A percentile compares a stretch with the other conserved stretches of the same genome.
phyloP scores from a whole-genome alignment of 2,888 invertebrate species.

The Cryptocephalus primarius region DNA sequence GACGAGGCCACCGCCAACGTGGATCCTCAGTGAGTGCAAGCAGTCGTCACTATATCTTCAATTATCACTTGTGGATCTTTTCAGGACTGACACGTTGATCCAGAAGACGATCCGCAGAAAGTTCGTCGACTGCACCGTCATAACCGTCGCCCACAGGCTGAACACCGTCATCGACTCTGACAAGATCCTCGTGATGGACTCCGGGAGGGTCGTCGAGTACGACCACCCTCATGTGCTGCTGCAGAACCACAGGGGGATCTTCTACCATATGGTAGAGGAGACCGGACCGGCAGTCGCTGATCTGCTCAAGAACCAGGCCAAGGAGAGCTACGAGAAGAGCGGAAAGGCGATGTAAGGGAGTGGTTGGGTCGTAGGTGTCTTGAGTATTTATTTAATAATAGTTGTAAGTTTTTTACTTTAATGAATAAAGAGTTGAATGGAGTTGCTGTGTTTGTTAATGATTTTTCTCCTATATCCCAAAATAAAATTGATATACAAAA shows the following conservation, averaged over 20 bases:
- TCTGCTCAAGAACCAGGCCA: conserved; percentile 3
- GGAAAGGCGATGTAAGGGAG: background rate
- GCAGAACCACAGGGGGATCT: conserved; percentile 45
- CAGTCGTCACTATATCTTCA: background rate
- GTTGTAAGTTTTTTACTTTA: no score
- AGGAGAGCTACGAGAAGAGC: background rate
- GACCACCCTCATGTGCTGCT: conserved; percentile 63
- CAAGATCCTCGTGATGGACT: conserved; percentile 76
- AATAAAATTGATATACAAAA: no score
- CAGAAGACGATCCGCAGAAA: conserved; percentile 71
- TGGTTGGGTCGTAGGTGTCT: background rate
- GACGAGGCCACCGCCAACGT: conserved; percentile 94
- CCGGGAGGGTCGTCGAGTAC: conserved; percentile 65
- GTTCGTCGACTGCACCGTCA: conserved; percentile 72
- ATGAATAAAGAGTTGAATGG: no score
- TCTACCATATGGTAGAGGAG: conserved; percentile 57
- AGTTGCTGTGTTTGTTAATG: no score
- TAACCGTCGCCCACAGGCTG: conserved; percentile 84
- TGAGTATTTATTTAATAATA: no score
- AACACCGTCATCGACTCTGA: conserved; percentile 91
- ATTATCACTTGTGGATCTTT: background rate
- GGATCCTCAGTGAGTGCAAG: conserved; percentile 59
- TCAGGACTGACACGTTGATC: conserved; percentile 65
- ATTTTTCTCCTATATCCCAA: no score
- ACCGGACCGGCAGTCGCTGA: conserved; percentile 6